A percentile compares a stretch with the other conserved stretches of the same genome.
Conservation (phyloP, 1,140 invertebrate genomes). For the Heliconius nattereri region DNA sequence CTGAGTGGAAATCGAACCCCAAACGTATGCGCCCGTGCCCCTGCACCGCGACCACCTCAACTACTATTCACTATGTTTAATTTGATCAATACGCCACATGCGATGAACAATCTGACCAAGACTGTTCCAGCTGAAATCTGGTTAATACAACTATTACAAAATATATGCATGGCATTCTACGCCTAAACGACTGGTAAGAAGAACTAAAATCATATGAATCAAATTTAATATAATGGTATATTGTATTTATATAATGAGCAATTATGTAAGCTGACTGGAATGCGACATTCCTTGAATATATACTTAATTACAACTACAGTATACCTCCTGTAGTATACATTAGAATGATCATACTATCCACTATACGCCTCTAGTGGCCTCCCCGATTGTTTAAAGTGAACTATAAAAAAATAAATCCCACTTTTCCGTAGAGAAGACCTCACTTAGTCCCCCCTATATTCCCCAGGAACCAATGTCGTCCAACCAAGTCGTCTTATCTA, state of each 20-base stretch:
- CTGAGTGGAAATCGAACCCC: too few relatives aligned
- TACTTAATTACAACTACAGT: conserved; percentile 20
- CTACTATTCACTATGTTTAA: too few relatives aligned
- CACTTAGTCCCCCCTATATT: too few relatives aligned
- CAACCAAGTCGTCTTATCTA: too few relatives aligned
- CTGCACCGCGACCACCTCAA: too few relatives aligned
- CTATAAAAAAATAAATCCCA: too few relatives aligned
- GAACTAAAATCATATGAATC: neutral
- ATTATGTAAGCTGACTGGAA: conserved; percentile 29
- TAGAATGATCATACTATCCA: too few relatives aligned
- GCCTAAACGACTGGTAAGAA: neutral
- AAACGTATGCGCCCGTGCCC: too few relatives aligned
- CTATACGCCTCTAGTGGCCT: too few relatives aligned
- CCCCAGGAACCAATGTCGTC: too few relatives aligned
- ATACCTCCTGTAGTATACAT: neutral
- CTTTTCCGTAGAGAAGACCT: too few relatives aligned
- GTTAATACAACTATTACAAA: neutral
- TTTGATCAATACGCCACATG: neutral
- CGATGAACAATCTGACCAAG: neutral
- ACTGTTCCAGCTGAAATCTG: neutral
- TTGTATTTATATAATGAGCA: conserved; percentile 28
- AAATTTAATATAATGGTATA: neutral
- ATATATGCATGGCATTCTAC: conserved; percentile 3
- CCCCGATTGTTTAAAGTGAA: too few relatives aligned
- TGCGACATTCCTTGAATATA: conserved; percentile 35